Evolutionary conservation across 2,113 vertebrate species (phyloP).

Genomic region (Lophura nycthemera): DNA sequence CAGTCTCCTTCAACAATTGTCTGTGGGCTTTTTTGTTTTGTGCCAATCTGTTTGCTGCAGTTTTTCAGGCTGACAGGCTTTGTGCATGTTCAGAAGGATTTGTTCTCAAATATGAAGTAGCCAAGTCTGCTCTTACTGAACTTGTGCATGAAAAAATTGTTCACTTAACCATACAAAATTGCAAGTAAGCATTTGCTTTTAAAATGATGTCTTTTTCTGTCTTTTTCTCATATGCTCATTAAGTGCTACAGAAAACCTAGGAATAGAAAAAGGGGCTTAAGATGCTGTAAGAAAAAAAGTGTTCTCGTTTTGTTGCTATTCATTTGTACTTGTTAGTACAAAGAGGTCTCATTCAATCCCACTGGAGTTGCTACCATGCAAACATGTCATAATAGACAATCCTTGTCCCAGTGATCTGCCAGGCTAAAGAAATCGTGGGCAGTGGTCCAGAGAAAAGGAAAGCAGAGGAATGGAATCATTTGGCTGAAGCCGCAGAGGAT

Average conservation of each 20-base stretch:
- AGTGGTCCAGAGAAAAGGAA: slow-evolving; percentile 31
- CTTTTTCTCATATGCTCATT: slow-evolving; percentile 34
- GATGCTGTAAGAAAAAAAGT: slow-evolving; percentile 28
- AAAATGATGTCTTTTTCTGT: neutral
- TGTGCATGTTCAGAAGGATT: slow-evolving; percentile 43
- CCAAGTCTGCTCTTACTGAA: slow-evolving; percentile 29
- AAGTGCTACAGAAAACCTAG: neutral
- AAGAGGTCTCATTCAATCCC: slow-evolving; percentile 15
- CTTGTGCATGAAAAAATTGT: neutral
- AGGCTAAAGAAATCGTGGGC: slow-evolving; percentile 40
- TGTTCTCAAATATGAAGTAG: slow-evolving; percentile 28
- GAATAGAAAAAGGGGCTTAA: slow-evolving; percentile 40
- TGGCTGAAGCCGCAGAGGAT: neutral
- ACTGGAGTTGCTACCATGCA: neutral
- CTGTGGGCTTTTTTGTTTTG: slow-evolving; percentile 31
- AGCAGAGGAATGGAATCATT: slow-evolving; percentile 37
- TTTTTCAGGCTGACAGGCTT: slow-evolving; percentile 40
- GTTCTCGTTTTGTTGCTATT: slow-evolving; percentile 44
- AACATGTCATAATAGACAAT: slow-evolving; percentile 27
- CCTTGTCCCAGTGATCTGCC: slow-evolving; percentile 23
- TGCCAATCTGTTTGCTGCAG: neutral
- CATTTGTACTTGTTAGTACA: slow-evolving; percentile 35
- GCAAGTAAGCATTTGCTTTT: slow-evolving; percentile 43
- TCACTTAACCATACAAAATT: slow-evolving; percentile 37
- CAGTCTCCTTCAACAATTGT: neutral